phyloP scores from a whole-genome alignment of 2,888 invertebrate species.

The Eupithecia dodoneata region DNA sequence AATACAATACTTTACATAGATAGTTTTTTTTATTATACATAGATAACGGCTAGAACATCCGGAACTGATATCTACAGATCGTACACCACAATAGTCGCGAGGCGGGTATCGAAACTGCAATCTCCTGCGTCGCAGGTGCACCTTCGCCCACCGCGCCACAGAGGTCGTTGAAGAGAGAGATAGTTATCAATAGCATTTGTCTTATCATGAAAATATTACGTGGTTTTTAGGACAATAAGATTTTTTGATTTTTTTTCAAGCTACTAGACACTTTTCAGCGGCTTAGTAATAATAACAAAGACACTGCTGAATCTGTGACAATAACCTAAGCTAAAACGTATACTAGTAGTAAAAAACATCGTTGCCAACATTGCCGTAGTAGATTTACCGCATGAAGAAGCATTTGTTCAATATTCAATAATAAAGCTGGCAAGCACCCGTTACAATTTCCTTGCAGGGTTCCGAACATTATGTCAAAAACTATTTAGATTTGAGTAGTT shows the following conservation, averaged over 20 bases:
- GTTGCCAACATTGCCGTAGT: slow-evolving; percentile 27
- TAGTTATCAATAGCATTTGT: background rate
- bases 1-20: too few relatives aligned
- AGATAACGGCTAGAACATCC: too few relatives aligned
- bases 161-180: too few relatives aligned
- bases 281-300: background rate
- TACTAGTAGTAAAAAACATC: slow-evolving; percentile 23
- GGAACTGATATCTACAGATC: too few relatives aligned
- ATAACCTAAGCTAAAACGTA: background rate
- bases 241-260: background rate
- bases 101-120: too few relatives aligned
- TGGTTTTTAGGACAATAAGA: background rate
- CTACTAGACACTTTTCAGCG: background rate
- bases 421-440: background rate
- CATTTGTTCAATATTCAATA: slow-evolving; percentile 46
- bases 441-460: background rate
- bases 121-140: too few relatives aligned
- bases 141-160: too few relatives aligned
- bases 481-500: background rate
- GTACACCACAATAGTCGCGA: too few relatives aligned
- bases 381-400: slow-evolving; percentile 39
- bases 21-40: too few relatives aligned
- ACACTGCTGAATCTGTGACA: background rate
- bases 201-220: background rate
- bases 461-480: background rate